Percentiles rank a stretch among this genome's conserved stretches.
phyloP scores from a whole-genome alignment of 1,140 invertebrate species.

The Zaprionus taronus region DNA sequence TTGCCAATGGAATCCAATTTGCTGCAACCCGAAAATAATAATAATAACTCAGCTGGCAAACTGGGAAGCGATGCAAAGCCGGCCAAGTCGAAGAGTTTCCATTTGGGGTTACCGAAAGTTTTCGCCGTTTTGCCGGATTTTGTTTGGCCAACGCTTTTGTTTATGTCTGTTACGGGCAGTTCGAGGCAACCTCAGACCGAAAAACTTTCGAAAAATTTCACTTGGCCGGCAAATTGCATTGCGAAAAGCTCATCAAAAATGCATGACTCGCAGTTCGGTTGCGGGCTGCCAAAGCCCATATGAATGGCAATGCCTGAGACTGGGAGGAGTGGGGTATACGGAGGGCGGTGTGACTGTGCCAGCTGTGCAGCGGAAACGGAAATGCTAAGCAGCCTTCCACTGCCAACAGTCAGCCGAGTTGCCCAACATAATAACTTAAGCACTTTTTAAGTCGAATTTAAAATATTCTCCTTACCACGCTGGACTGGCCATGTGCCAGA shows the following conservation, averaged over 20 bases:
- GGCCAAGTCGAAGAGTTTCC: slow-evolving; percentile 19
- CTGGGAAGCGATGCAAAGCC: too few relatives aligned
- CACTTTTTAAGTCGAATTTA: slow-evolving; percentile 73
- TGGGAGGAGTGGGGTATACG: neutral
- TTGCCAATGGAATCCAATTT: slow-evolving; percentile 74
- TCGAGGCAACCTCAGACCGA: neutral
- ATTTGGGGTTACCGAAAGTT: slow-evolving; percentile 24
- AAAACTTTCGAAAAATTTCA: slow-evolving; percentile 35
- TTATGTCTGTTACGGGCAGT: slow-evolving; percentile 13
- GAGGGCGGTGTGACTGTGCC: neutral
- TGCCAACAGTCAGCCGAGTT: slow-evolving; percentile 17
- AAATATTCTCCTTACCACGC: slow-evolving; percentile 49
- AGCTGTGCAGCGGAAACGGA: slow-evolving; percentile 66
- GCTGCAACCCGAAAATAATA: slow-evolving; percentile 48
- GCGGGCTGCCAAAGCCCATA: slow-evolving; percentile 18
- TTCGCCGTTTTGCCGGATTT: slow-evolving; percentile 8
- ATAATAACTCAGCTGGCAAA: slow-evolving; percentile 54
- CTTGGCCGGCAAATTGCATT: slow-evolving; percentile 44
- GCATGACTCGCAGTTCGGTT: slow-evolving; percentile 28
- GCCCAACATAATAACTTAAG: slow-evolving; percentile 70
- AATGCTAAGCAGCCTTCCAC: slow-evolving; percentile 63
- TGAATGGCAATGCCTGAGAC: slow-evolving; percentile 14
- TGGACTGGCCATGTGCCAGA: slow-evolving; percentile 41
- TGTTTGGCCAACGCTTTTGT: slow-evolving; percentile 31
- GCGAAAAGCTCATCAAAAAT: slow-evolving; percentile 58